Evolutionary conservation across 2,888 invertebrate genomes (phyloP), one percentile per base, ranked within the genome.

Genomic region (Halictus quadricinctus): DNA sequence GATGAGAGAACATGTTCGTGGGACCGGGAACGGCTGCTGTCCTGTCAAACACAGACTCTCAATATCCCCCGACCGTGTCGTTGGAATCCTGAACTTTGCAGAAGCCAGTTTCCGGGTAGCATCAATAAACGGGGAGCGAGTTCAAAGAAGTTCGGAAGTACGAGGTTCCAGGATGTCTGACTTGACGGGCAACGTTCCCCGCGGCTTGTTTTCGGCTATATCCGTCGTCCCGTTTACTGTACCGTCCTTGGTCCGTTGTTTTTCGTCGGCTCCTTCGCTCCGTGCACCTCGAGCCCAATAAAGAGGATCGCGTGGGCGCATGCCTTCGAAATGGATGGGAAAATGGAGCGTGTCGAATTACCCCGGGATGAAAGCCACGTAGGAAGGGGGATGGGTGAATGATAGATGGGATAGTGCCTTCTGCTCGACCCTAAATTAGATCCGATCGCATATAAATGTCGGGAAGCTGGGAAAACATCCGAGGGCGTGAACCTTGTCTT

Each of bases 341-440:
- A 60, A 86, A 86, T 36, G 72, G 76, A 77, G 50, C 54, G 73
- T 64, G 70, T 48, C 72, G 79, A 83, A 84, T 80, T 85, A 76
- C 43, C 78, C 66, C 41, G 25, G 50, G 64, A 36, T 21, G 70
- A 58, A 36, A 70, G 50, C 54, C 41, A 25, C n/a, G 60, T n/a
- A 41, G 41, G 41, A 18, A 25, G 21, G 76, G 69, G n/a, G 12
- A 54, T n/a, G 58, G 41, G 41, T 21, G 74, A 48, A 75, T 77
- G 76, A 80, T 76, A 12, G 76, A 83, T 77, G 75, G 76, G 21
- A 54, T 41, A 29, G 29, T 58, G 15, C 36, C 43, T 54, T 50
- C 13, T 74, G 50, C 5, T 13, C 21, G 58, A 43, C 69, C n/a
- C 69, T 83, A 18, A 76, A 87, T 84, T 78, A 73, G 64, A 81